A percentile compares a stretch with the other conserved stretches of the same genome.
Conservation (phyloP, 1,140 invertebrate species). For the Diuraphis noxia region DNA sequence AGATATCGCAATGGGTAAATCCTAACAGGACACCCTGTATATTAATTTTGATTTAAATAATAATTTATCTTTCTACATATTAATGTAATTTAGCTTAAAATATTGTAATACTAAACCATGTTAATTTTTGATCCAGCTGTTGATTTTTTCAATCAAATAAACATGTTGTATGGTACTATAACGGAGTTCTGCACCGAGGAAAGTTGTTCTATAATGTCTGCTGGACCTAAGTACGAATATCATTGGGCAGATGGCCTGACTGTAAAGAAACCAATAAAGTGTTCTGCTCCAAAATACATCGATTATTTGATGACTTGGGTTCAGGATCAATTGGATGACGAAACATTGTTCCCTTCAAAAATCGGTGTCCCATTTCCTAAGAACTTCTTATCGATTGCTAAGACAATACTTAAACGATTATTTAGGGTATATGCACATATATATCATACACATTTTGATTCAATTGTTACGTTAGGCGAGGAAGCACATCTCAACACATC, state of each 20-base stretch:
- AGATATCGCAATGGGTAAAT: too few species aligned
- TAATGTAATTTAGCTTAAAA: background rate
- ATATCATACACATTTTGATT: conserved; percentile 98
- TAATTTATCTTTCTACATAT: background rate
- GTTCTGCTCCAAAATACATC: conserved; percentile 98
- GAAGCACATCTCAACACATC: conserved; percentile 99
- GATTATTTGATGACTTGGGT: conserved; percentile 99
- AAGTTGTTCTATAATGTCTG: conserved; percentile 96
- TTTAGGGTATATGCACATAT: conserved; percentile 99
- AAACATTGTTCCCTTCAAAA: conserved; percentile 97
- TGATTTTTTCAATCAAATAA: conserved; percentile 99
- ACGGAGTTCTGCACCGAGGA: conserved; percentile 99
- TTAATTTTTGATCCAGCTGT: conserved; percentile 76
- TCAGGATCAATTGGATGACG: conserved; percentile 98
- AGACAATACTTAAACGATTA: conserved; percentile 96
- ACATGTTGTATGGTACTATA: conserved; percentile 99
- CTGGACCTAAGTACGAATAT: conserved; percentile 98
- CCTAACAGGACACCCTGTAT: too few species aligned
- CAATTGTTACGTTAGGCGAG: conserved; percentile 96
- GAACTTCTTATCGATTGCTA: conserved; percentile 95
- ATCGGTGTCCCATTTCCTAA: conserved; percentile 99
- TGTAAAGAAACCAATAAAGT: conserved; percentile 98
- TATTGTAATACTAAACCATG: background rate
- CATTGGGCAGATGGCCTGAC: conserved; percentile 99
- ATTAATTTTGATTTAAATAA: too few species aligned